Base-by-base conservation (phyloP, 2,888 invertebrate genomes). In the Eupsilia transversa region DNA sequence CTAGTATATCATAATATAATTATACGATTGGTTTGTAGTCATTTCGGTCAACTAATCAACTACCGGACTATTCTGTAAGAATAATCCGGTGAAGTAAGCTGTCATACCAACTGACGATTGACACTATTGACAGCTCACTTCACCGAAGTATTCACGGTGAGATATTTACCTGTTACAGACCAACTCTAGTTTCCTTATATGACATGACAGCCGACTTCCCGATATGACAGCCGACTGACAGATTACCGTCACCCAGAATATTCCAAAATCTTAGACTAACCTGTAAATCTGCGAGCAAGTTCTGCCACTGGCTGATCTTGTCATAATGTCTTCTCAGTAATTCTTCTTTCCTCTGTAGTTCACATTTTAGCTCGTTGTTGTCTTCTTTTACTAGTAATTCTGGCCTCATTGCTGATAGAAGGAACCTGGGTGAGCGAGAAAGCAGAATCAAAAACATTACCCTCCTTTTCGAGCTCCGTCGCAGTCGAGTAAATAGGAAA, bases 301-400 rank as follows among this genome's bases (percentile, higher is more conserved):
- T 97, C 94, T 99, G 99, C 99, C 99, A 99, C 72, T 98, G 97
- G 46, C 98, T 97, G 70, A 99, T 98, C 92, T 99, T 99, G 82
- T 99, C 99, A 89, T 98, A 98, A 90, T 99, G 99, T 74, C 98
- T 97, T 87, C 98, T 97, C 27, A 99, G 96, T 4, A 99, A 94
- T 71, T 98, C 98, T 80, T 99, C 99, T 92, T 99, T 99, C n/a
- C 99, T 97, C 20, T 97, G 97, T 71, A 99, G 96, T 93, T 99
- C 99, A 79, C 97, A 97, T 87, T 98, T 97, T 41, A 99, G 94
- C 92, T 99, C 99, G 85, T 97, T 97, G 87, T 98, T 98, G 90
- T 99, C 99, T 79, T 99, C 99, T 93, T 98, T 98, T 5, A 99
- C 97, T 38, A 99, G 97, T 90, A 99, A 97, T 92, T 99, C 99